These are phyloP conservation scores for Teleopsis dalmanni DNA, from an alignment of 1,140 invertebrate species.

Conservation along the genomic window DNA sequence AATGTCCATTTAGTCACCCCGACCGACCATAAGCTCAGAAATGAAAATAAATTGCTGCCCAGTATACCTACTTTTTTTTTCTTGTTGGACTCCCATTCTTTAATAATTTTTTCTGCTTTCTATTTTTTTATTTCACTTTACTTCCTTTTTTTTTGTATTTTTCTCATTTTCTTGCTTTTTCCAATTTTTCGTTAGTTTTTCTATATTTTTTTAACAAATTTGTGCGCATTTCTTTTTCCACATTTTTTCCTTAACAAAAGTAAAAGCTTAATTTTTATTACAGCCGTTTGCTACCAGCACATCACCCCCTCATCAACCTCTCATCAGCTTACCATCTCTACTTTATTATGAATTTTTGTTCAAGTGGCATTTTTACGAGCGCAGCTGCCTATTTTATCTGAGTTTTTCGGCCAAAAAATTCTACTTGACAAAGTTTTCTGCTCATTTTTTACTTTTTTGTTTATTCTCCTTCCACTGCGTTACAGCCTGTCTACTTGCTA, in stretches of 20 bases:
- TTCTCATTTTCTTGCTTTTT: background rate
- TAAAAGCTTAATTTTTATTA: no score
- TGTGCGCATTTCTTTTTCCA: constrained; percentile 1
- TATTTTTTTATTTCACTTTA: background rate
- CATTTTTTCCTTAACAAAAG: constrained; percentile 4
- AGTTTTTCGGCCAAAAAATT: background rate
- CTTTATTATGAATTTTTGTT: constrained; percentile 4
- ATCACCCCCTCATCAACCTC: no score
- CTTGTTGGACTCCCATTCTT: no score
- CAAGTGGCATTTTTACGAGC: constrained; percentile 1
- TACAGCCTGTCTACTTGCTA: background rate
- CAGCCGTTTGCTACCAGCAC: no score
- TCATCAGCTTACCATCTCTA: no score
- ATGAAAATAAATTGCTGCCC: no score
- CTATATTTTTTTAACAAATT: background rate
- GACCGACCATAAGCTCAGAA: background rate
- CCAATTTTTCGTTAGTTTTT: background rate
- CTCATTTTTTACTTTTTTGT: background rate
- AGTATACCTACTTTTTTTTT: no score
- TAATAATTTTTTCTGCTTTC: background rate
- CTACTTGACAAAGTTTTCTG: background rate
- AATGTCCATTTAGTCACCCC: background rate
- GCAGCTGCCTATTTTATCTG: constrained; percentile 2
- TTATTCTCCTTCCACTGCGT: background rate
- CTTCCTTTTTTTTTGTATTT: background rate